Conservation (phyloP, 2,797 vertebrate species). For the Steatocranus sp. region DNA sequence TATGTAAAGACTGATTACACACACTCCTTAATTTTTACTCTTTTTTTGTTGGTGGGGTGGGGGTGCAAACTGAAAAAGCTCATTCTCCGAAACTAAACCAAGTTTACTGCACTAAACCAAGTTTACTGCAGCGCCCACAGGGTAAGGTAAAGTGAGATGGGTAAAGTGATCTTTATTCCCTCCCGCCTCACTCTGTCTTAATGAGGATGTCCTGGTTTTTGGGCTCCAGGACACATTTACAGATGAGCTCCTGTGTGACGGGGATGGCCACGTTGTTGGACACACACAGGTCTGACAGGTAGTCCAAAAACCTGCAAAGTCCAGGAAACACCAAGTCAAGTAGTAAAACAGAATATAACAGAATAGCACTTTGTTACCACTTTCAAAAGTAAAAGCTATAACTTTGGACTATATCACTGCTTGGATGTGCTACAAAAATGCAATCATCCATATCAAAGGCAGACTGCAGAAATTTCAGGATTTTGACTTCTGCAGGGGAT, state of each 20-base stretch:
- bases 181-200: slow-evolving; percentile 84
- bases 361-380: background rate
- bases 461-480: background rate
- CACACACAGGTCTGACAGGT: slow-evolving; percentile 95
- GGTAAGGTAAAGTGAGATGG: background rate
- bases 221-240: slow-evolving; percentile 94
- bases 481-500: accelerated
- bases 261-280: slow-evolving; percentile 97
- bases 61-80: background rate
- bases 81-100: accelerated
- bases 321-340: background rate
- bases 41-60: background rate
- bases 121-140: background rate
- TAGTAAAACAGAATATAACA: background rate
- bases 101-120: background rate
- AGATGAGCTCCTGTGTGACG: slow-evolving; percentile 97
- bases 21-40: background rate
- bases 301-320: slow-evolving; percentile 90
- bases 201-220: slow-evolving; percentile 98
- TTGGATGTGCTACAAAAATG: background rate
- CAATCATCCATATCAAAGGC: accelerated
- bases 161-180: background rate
- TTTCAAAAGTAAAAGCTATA: background rate
- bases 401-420: background rate
- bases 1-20: background rate